These are phyloP conservation scores for Onychomys arenicola DNA, from an alignment of 2,797 vertebrate species.

Conservation along the genomic window DNA sequence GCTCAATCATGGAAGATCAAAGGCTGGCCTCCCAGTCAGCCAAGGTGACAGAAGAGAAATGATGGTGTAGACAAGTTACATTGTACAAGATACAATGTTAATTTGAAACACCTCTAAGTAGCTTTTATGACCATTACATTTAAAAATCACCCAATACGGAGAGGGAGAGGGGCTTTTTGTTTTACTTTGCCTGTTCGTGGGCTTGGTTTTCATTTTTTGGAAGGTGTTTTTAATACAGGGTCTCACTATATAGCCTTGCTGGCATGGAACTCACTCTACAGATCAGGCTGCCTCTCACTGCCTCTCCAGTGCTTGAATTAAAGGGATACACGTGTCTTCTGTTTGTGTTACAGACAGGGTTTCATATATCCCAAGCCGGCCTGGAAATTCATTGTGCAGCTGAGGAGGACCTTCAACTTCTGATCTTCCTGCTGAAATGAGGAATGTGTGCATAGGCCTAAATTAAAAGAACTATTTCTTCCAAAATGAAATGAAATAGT, in stretches of 20 bases:
- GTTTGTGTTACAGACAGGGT: not conserved
- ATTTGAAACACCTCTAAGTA: conserved; percentile 31
- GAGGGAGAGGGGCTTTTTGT: not conserved
- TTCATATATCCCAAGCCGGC: not conserved
- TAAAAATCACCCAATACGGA: not conserved
- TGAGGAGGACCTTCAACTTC: not conserved
- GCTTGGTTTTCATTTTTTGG: not conserved
- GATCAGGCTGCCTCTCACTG: not conserved
- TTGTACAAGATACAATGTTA: not conserved
- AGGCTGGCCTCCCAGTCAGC: conserved; percentile 7
- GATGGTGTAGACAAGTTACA: not conserved
- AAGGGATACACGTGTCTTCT: not conserved
- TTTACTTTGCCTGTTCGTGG: not conserved
- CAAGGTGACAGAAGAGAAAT: conserved; percentile 15
- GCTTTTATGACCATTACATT: conserved; percentile 28
- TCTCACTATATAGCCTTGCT: not conserved
- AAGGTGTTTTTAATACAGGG: not conserved
- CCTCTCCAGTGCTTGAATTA: not conserved
- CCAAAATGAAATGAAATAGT: conserved; percentile 49
- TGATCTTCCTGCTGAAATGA: not conserved
- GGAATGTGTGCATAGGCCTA: not conserved
- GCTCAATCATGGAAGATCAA: not conserved
- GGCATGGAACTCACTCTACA: not conserved
- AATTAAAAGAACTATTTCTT: conserved; percentile 24
- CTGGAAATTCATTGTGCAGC: not conserved